These are phyloP conservation scores for Garra rufa DNA, from an alignment of 2,113 vertebrate genomes.

Conservation along the genomic window DNA sequence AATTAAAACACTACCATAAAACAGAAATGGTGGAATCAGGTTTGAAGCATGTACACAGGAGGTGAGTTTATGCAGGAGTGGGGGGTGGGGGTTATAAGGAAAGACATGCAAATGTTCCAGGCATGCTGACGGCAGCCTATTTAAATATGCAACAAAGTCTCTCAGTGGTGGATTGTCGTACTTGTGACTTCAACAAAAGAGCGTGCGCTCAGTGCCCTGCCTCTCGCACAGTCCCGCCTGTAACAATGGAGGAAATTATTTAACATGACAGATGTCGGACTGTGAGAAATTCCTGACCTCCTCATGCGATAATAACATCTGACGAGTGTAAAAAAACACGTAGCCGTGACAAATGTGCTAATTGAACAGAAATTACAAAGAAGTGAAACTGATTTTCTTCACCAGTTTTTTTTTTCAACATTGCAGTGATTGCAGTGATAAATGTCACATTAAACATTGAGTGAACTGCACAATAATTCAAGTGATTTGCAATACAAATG, in stretches of 20 bases:
- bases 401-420: background rate
- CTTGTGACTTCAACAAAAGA: slow-evolving; percentile 30
- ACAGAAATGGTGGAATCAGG: background rate
- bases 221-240: background rate
- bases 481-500: background rate
- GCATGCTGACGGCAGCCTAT: slow-evolving; percentile 45
- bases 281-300: slow-evolving; percentile 13
- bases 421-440: background rate
- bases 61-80: background rate
- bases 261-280: slow-evolving; percentile 24
- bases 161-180: background rate
- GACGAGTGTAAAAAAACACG: background rate
- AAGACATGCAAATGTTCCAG: slow-evolving; percentile 53
- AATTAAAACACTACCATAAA: background rate
- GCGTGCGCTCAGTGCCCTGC: background rate
- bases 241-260: slow-evolving; percentile 31
- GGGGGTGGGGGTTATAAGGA: background rate
- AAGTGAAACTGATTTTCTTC: slow-evolving; percentile 2
- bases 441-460: background rate
- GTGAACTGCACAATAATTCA: background rate
- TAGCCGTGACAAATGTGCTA: background rate
- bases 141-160: slow-evolving; percentile 63
- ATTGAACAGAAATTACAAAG: background rate
- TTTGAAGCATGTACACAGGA: slow-evolving; percentile 30
- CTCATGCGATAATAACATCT: background rate